A percentile compares a stretch with the other conserved stretches of the same genome.
phyloP scores from a whole-genome alignment of 2,888 invertebrate genomes.

The Ceramica pisi region DNA sequence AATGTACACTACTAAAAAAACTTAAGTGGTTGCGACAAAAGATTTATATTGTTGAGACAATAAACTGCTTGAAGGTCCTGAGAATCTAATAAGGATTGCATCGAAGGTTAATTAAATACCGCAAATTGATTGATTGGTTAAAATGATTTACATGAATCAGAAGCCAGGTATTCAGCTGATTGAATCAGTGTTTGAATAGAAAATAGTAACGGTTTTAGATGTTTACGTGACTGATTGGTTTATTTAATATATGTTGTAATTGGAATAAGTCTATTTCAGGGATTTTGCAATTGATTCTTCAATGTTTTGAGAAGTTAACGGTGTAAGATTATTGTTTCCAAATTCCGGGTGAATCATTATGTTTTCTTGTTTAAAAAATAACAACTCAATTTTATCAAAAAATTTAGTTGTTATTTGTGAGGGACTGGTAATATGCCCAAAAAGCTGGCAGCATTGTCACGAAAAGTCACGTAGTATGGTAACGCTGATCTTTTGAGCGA shows the following conservation, averaged over 20 bases:
- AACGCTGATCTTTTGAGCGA: no score
- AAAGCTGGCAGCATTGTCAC: no score
- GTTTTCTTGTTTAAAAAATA: slow-evolving; percentile 14
- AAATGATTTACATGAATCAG: slow-evolving; percentile 51
- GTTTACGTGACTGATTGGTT: slow-evolving; percentile 38
- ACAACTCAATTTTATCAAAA: no score
- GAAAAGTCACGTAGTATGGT: no score
- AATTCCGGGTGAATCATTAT: slow-evolving; percentile 20
- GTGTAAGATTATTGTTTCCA: background rate
- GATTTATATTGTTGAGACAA: slow-evolving; percentile 52
- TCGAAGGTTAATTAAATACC: slow-evolving; percentile 62
- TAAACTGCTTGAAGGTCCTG: slow-evolving; percentile 54
- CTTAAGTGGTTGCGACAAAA: slow-evolving; percentile 46
- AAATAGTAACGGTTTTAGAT: slow-evolving; percentile 18
- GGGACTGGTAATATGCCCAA: no score
- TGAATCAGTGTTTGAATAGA: slow-evolving; percentile 31
- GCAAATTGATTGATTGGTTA: slow-evolving; percentile 56
- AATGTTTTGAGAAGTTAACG: slow-evolving; percentile 11
- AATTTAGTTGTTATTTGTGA: no score
- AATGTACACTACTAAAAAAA: slow-evolving; percentile 4
- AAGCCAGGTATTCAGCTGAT: slow-evolving; percentile 39
- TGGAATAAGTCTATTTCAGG: slow-evolving; percentile 33
- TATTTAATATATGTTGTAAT: slow-evolving; percentile 17
- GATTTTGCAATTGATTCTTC: slow-evolving; percentile 7
- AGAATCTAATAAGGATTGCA: slow-evolving; percentile 58